These are phyloP conservation scores for Labeo catla DNA, from an alignment of 2,113 vertebrate species.

Conservation along the genomic window DNA sequence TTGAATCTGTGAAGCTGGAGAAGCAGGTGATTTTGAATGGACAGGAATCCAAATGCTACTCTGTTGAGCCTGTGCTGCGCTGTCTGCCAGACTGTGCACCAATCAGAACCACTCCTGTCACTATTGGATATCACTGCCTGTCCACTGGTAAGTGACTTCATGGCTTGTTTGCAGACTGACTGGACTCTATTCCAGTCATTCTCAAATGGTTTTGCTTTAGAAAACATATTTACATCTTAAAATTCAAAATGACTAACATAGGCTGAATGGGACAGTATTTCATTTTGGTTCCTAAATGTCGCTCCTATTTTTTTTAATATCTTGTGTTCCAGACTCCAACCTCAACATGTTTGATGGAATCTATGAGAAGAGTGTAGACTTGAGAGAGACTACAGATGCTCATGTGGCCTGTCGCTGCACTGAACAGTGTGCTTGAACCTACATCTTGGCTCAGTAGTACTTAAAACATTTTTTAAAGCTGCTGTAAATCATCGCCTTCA, in stretches of 20 bases:
- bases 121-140: conserved; percentile 76
- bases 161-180: conserved; percentile 1
- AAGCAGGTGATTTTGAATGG: conserved; percentile 64
- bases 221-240: not conserved
- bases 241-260: not conserved
- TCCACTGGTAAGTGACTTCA: conserved; percentile 68
- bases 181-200: not conserved
- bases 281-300: not conserved
- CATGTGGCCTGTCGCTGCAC: conserved; percentile 73
- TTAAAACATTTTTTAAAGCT: not conserved
- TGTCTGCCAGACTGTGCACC: conserved; percentile 73
- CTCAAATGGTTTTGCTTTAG: not conserved
- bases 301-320: conserved; percentile 2
- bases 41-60: conserved; percentile 73
- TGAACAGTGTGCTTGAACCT: conserved; percentile 64
- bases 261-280: not conserved
- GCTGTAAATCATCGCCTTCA: not conserved
- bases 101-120: conserved; percentile 56
- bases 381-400: conserved; percentile 65
- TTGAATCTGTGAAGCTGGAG: conserved; percentile 71
- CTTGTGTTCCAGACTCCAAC: conserved; percentile 57
- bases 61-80: conserved; percentile 76
- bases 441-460: not conserved
- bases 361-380: conserved; percentile 66
- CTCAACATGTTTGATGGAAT: conserved; percentile 45